A percentile compares a stretch with the other conserved stretches of the same genome.
Conservation (phyloP, 53 echinoderm and acorn worm species). For the Apostichopus leukothele region DNA sequence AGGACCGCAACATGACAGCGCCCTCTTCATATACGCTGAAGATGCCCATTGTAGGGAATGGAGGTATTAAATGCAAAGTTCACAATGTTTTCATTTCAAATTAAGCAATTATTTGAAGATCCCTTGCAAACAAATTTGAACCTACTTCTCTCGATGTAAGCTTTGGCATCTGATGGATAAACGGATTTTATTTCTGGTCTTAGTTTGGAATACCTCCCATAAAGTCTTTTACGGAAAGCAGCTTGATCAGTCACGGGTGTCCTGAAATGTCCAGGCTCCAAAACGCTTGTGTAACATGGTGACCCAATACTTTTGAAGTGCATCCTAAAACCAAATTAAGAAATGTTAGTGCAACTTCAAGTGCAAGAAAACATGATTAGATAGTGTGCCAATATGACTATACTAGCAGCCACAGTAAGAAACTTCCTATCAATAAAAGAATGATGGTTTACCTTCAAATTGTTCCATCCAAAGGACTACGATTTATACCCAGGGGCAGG, state of each 20-base stretch:
- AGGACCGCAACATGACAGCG: too few species aligned
- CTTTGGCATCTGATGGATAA: slow-evolving; percentile 25
- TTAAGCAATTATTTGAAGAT: background rate
- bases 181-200: slow-evolving; percentile 16
- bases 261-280: slow-evolving; percentile 31
- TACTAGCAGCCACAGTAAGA: too few species aligned
- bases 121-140: background rate
- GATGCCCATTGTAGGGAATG: too few species aligned
- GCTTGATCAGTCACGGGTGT: slow-evolving; percentile 9
- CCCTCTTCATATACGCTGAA: too few species aligned
- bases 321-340: slow-evolving; percentile 5
- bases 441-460: too few species aligned
- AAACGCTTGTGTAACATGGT: slow-evolving; percentile 5
- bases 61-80: background rate
- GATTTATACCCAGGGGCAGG: too few species aligned
- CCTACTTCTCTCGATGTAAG: slow-evolving; percentile 8
- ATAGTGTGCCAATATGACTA: too few species aligned
- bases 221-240: background rate
- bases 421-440: too few species aligned
- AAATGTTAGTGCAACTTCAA: too few species aligned
- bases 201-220: background rate
- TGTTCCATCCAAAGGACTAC: too few species aligned
- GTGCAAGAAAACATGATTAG: too few species aligned
- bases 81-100: background rate
- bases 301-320: slow-evolving; percentile 36